phyloP scores from a whole-genome alignment of 2,113 vertebrate genomes.

The Larimichthys polyactis region DNA sequence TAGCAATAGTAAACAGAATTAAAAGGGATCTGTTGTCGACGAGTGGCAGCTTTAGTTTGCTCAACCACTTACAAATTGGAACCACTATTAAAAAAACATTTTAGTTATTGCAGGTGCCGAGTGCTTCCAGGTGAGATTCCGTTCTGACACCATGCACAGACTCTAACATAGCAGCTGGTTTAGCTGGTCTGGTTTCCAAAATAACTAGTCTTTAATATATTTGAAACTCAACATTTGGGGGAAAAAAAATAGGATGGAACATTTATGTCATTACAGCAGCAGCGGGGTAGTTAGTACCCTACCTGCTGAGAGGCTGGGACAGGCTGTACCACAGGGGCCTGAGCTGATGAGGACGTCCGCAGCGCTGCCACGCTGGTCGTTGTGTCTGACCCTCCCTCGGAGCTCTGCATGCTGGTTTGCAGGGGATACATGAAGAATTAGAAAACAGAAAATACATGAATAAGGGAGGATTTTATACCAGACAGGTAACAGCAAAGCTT shows the following conservation, averaged over 20 bases:
- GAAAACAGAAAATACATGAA: constrained; percentile 12
- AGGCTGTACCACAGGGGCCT: constrained; percentile 91
- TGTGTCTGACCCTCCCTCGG: constrained; percentile 90
- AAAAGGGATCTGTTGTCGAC: constrained; percentile 9
- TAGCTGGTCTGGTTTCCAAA: constrained; percentile 23
- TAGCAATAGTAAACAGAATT: constrained; percentile 74
- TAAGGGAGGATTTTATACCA: neutral
- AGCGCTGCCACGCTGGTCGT: constrained; percentile 88
- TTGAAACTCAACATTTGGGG: neutral
- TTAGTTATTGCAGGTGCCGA: neutral
- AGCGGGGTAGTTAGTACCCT: constrained; percentile 43
- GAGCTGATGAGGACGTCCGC: constrained; percentile 88
- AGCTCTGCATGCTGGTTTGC: constrained; percentile 92
- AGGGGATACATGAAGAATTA: constrained; percentile 38
- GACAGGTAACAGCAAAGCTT: neutral
- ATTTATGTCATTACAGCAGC: constrained; percentile 10
- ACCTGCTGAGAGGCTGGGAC: constrained; percentile 97
- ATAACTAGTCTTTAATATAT: constrained; percentile 1
- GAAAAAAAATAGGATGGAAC: constrained; percentile 13
- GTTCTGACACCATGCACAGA: neutral
- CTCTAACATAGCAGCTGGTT: neutral
- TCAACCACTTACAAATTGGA: constrained; percentile 22
- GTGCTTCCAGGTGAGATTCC: neutral
- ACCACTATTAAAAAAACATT: constrained; percentile 13
- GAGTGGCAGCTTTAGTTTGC: neutral